Evolutionary conservation across 2,888 invertebrate genomes (phyloP).

Genomic region (Furcula furcula): DNA sequence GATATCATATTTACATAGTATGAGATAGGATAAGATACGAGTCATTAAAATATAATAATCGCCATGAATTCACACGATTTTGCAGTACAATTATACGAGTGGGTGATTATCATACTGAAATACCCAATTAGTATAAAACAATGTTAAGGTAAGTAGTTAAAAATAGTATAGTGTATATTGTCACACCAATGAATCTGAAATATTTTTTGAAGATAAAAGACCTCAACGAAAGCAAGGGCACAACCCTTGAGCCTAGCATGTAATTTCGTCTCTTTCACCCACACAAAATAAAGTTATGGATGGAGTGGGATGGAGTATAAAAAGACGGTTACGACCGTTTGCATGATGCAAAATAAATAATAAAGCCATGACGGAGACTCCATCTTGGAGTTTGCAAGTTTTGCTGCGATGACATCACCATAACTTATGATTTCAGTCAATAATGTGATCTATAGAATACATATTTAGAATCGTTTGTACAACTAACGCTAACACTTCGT

Average conservation of each 20-base stretch:
- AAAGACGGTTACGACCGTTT: constrained; percentile 72
- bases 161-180: too few relatives aligned
- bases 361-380: constrained; percentile 61
- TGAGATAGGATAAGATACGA: constrained; percentile 28
- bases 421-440: constrained; percentile 73
- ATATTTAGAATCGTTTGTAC: constrained; percentile 41
- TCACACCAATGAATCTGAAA: constrained; percentile 3
- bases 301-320: constrained; percentile 60
- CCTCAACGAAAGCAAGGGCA: constrained; percentile 52
- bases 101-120: constrained; percentile 23
- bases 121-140: too few relatives aligned
- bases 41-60: constrained; percentile 22
- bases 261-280: constrained; percentile 46
- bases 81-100: constrained; percentile 19
- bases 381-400: constrained; percentile 54
- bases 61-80: constrained; percentile 23
- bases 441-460: constrained; percentile 45
- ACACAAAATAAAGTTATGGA: constrained; percentile 24
- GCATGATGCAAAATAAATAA: constrained; percentile 72
- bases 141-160: too few relatives aligned
- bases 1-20: constrained; percentile 3
- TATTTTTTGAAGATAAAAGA: constrained; percentile 18
- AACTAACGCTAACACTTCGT: constrained; percentile 43
- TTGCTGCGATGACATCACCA: constrained; percentile 72
- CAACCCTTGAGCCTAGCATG: constrained; percentile 58